Base-by-base conservation (phyloP, 2,888 invertebrate genomes). In the Drosophila sordidula region DNA sequence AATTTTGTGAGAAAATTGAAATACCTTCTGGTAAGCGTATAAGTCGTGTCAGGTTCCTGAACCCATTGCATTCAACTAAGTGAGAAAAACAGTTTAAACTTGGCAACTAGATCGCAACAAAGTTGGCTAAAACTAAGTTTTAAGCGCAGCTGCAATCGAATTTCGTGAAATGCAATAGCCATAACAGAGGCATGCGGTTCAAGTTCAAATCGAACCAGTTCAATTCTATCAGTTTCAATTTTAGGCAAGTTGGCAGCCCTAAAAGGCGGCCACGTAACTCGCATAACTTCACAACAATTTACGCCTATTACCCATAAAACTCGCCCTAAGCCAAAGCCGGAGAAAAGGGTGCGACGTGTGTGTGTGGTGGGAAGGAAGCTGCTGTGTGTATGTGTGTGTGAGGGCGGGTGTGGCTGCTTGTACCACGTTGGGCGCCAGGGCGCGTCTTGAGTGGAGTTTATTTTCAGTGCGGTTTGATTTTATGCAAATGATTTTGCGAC, bases 381-480 rank as follows among this genome's bases (percentile, higher is more conserved):
- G 6, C 32, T 26, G 36, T 36, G 8, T 34, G 6, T 1, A 39
- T 42, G 42, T 41, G 29, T 41, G 8, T 45, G 14, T 41, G 16
- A 46, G 63, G 9, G 51, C 46, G 51, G 22, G 18, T 9, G 54
- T 11, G 18, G 4, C 25, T 56, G 61, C 16, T 29, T 16, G 12
- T 6, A 25, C 32, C 44, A 52, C 47, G 32, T 32, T 58, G 64
- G 76, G 71, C 78, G 68, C 61, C 59, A 56, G 49, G 59, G 62
- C 75, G 77, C 61, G 65, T 47, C 81, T 63, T 52, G 62, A 65
- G 58, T 66, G 59, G 62, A 87, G 82, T 84, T 84, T 84, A 80
- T 83, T 83, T 83, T 84, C 75, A 77, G 65, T 87, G 72, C 65
- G 87, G 80, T 87, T 85, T 85, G 87, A 85, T 82, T 82, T 84